These are phyloP conservation scores for Geothlypis trichas DNA, from an alignment of 2,113 vertebrate species.

Conservation along the genomic window DNA sequence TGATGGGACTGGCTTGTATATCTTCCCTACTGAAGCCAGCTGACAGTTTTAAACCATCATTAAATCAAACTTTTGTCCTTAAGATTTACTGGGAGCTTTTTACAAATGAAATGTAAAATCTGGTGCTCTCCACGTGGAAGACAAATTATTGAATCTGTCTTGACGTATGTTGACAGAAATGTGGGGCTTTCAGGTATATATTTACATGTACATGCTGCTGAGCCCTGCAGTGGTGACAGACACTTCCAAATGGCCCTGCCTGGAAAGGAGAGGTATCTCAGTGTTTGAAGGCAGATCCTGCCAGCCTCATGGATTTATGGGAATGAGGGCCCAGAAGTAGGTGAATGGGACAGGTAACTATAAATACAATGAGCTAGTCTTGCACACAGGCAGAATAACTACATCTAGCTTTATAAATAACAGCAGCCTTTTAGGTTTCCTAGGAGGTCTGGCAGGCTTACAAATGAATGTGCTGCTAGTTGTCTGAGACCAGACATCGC, in stretches of 20 bases:
- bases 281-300: neutral
- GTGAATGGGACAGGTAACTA: constrained; percentile 41
- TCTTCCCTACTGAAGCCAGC: constrained; percentile 24
- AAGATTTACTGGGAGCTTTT: constrained; percentile 12
- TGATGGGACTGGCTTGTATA: neutral
- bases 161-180: neutral
- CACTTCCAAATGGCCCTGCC: neutral
- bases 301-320: neutral
- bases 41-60: constrained; percentile 27
- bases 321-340: neutral
- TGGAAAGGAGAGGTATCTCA: neutral
- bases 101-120: constrained; percentile 18
- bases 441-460: constrained; percentile 55
- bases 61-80: constrained; percentile 12
- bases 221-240: neutral
- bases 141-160: neutral
- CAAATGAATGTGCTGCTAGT: constrained; percentile 26
- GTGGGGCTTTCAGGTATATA: neutral
- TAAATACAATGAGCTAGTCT: constrained; percentile 5
- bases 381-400: neutral
- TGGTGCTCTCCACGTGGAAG: neutral
- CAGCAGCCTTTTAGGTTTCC: constrained; percentile 41
- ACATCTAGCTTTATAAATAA: constrained; percentile 44
- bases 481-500: constrained; percentile 20
- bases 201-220: neutral